Evolutionary conservation across 2,113 vertebrate genomes (phyloP), one percentile per base, ranked within the genome.

Genomic region (Nycticorax nycticorax): DNA sequence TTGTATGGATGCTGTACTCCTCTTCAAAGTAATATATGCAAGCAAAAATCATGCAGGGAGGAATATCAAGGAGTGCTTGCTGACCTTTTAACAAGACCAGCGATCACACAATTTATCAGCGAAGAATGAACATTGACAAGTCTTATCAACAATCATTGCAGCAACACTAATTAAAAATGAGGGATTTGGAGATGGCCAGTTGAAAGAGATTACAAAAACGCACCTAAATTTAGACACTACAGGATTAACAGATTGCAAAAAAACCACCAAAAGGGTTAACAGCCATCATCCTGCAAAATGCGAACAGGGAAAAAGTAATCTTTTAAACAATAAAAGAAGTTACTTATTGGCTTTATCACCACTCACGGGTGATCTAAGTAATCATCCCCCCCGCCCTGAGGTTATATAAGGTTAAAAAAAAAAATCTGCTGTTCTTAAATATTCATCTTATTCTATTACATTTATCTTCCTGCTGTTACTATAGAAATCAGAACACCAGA

Each of bases 401-500:
- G 35, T 39, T 39, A 52, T 13, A 47, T 14, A 63, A 89, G 35
- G 35, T 77, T 94, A 69, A 92, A 85, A 94, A 92, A 60, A 92
- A 92, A 83, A 33, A 62, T 37, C 48, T 64, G 35, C 35, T 85
- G 35, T 27, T 85, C 67, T 93, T 87, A 89, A 94, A 94, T 64
- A 94, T 91, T 78, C 76, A 80, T 20, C 47, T 94, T 90, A 71
- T 81, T 96, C 90, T 77, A 88, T 92, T 89, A 85, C 5, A 1
- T 88, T 83, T 97, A 74, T 92, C 86, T 90, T 93, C 75, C 90
- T 85, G 82, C 79, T 93, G 96, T 96, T 96, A 95, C 95, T 93
- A 93, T 92, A 97, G 92, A 97, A 97, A 97, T 97, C 85, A 72
- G 82, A 95, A 91, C 35, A 94, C 55, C 92, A 94, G 88, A 77